Base-by-base conservation (phyloP, 92 coral and sea anemone genomes). In the Desmophyllum pertusum region DNA sequence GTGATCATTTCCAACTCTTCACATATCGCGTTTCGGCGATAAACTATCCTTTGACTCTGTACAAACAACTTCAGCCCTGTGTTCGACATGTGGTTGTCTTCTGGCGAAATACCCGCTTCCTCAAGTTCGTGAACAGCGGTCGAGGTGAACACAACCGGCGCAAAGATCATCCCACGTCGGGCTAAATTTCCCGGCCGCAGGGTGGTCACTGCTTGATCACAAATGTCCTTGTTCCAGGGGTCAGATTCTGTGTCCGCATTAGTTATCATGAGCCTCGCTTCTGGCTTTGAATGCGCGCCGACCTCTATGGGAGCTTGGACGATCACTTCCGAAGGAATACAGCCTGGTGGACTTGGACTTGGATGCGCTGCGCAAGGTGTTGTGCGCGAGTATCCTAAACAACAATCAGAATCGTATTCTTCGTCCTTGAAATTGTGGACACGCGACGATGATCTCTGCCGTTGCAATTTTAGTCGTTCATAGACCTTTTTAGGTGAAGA, bases 11-110 rank as follows among this genome's bases (percentile, higher is more conserved):
- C 68, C 23, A 76, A 48, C 50, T 76, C 68, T 30, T 76, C 68
- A 11, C 80, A 76, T 36, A 76, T 76, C 46, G 79, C 79, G 33
- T 75, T 75, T 51, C 79, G 42, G 27, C 79, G 79, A 7, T 27
- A 18, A 75, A 55, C 62, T 10, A n/a, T 42, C 39, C 19, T 75
- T 18, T 35, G 79, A 50, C 39, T 75, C 64, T 51, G 42, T 3
- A 46, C 43, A 50, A 75, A 75, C 38, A 23, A 4, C 25, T 4
- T 35, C 1, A 75, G 39, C 18, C 0, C 30, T 9, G 59, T 1
- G 39, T 51, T 72, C 6, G n/a, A 2, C 33, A 19, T 14, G 23
- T 1, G 29, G 65, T 21, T 19, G 40, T 50, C 19, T 50, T 50
- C 41, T 31, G 43, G 35, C 29, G 15, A 41, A 38, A 29, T 8